Percentiles rank a stretch among this genome's conserved stretches.
phyloP scores from a whole-genome alignment of 2,797 vertebrate genomes.

The Lutjanus argentimaculatus region DNA sequence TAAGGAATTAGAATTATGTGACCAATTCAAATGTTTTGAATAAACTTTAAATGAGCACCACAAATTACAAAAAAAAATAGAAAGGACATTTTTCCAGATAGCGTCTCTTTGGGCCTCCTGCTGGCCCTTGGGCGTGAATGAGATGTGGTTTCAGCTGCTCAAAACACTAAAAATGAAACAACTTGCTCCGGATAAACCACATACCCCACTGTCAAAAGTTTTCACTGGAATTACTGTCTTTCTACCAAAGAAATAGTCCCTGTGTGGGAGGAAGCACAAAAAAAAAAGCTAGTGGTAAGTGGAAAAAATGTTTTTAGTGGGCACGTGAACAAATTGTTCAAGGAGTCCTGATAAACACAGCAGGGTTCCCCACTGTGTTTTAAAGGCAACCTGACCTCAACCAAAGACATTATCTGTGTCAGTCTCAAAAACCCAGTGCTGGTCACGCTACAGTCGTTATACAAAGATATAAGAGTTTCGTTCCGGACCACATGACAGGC shows the following conservation, averaged over 20 bases:
- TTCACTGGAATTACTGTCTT: no score
- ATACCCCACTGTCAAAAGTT: not conserved
- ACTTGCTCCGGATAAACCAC: not conserved
- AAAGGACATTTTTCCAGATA: no score
- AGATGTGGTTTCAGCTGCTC: not conserved
- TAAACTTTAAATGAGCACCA: not conserved
- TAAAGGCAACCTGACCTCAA: not conserved
- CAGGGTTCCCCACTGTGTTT: not conserved
- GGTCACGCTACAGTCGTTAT: not conserved
- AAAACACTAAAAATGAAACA: not conserved
- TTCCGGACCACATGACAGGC: not conserved
- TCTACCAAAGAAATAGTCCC: not conserved
- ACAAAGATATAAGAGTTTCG: not conserved
- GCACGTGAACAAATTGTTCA: not conserved
- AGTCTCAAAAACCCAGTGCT: no score
- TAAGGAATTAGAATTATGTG: not conserved
- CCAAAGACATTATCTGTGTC: not conserved
- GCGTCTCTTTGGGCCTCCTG: no score
- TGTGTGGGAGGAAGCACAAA: not conserved
- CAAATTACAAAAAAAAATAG: no score
- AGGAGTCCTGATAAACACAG: not conserved
- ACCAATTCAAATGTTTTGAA: not conserved
- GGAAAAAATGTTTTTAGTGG: not conserved
- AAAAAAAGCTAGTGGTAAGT: not conserved
- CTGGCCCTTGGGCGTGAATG: no score